Base-by-base conservation (phyloP, 1,140 invertebrate genomes). In the Propsilocerus akamusi region DNA sequence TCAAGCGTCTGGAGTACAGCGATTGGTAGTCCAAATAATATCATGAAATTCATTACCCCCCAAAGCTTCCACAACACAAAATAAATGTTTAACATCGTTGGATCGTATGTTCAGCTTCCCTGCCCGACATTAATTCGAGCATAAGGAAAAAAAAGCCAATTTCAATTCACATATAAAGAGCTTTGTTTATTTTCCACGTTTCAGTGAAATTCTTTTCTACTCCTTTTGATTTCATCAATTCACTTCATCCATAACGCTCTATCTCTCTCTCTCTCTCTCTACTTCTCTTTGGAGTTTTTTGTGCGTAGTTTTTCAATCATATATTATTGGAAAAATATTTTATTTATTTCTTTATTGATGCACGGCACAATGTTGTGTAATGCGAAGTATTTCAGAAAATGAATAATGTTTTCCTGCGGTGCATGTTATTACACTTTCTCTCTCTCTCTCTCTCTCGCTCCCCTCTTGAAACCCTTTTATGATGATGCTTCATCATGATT, bases 11-110 rank as follows among this genome's bases (percentile, higher is more conserved):
- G 11, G 17, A 41, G 14, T 41, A n/a, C n/a, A n/a, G n/a, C n/a
- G n/a, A n/a, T n/a, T n/a, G n/a, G n/a, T n/a, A n/a, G n/a, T n/a
- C n/a, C 17, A 41, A 41, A 41, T 3, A 41, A 41, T 41, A 41
- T 41, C 14, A n/a, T n/a, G n/a, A 20, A 41, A 41, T 41, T 41
- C 34, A 41, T 41, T 41, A 41, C 34, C 34, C 34, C 34, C 34
- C 34, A 41, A 41, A 41, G 34, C 34, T 41, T 41, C 22, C 34
- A 12, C 34, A n/a, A n/a, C n/a, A n/a, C n/a, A n/a, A n/a, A n/a
- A n/a, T n/a, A n/a, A n/a, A n/a, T n/a, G n/a, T n/a, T n/a, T n/a
- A n/a, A n/a, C n/a, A n/a, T n/a, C n/a, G n/a, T n/a, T n/a, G n/a
- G n/a, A n/a, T n/a, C n/a, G n/a, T n/a, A n/a, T n/a, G n/a, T n/a